phyloP scores from a whole-genome alignment of 2,113 vertebrate species.

The Engystomops pustulosus region DNA sequence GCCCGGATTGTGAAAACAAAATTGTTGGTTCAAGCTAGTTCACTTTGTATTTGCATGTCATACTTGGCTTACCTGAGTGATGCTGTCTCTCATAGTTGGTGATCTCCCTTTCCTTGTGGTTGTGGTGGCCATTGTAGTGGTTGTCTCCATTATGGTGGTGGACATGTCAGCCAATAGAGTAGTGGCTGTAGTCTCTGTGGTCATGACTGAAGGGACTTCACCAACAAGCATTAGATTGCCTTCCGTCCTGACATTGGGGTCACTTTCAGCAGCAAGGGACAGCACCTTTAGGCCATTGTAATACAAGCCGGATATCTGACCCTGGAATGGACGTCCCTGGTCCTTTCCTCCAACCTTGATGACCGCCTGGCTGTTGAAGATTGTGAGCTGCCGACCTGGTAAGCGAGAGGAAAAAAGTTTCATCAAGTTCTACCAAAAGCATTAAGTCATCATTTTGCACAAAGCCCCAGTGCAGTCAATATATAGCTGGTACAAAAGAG shows the following conservation, averaged over 20 bases:
- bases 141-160: constrained; percentile 95
- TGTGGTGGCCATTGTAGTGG: constrained; percentile 93
- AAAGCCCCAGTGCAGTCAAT: background rate
- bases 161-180: constrained; percentile 92
- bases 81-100: constrained; percentile 89
- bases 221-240: constrained; percentile 91
- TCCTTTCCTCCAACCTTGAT: constrained; percentile 92
- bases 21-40: too few species aligned
- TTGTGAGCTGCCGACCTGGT: constrained; percentile 92
- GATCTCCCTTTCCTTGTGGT: constrained; percentile 89
- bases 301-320: constrained; percentile 93
- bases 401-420: background rate
- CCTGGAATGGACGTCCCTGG: constrained; percentile 90
- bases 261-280: constrained; percentile 90
- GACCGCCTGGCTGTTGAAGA: constrained; percentile 96
- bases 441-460: too few species aligned
- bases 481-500: background rate
- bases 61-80: constrained; percentile 82
- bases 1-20: too few species aligned
- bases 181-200: constrained; percentile 88
- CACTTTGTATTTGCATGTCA: background rate
- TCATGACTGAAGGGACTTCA: constrained; percentile 85
- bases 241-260: constrained; percentile 86
- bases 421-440: constrained; percentile 40
- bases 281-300: constrained; percentile 95